phyloP scores from a whole-genome alignment of 2,888 invertebrate species.

The Tigriopus californicus region DNA sequence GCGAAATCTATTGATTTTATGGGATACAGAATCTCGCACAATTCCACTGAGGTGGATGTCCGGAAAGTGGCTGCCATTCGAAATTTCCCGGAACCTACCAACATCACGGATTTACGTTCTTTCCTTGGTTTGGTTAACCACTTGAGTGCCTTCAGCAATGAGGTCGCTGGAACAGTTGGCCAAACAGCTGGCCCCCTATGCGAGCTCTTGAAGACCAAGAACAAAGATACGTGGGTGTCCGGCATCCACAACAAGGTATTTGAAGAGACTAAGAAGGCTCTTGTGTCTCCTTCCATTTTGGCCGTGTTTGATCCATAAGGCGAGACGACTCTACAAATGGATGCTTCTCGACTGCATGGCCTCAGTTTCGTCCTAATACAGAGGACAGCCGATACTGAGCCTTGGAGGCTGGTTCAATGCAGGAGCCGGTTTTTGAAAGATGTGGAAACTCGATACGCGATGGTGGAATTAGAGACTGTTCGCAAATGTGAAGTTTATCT shows the following conservation, averaged over 20 bases:
- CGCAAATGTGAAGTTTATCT: not conserved
- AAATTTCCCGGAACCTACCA: constrained; percentile 12
- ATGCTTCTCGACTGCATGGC: constrained; percentile 1
- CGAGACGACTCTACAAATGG: not conserved
- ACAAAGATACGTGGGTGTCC: constrained; percentile 1
- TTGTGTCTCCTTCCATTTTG: not conserved
- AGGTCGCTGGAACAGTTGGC: not conserved
- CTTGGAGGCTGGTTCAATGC: constrained; percentile 16
- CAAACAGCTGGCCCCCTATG: constrained; percentile 9
- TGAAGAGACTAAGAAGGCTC: constrained; percentile 2
- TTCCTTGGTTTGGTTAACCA: constrained; percentile 16
- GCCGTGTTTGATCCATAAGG: not conserved
- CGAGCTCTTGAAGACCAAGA: constrained; percentile 3
- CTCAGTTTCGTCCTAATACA: constrained; percentile 9
- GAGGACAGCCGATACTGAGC: not conserved
- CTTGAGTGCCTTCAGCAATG: constrained; percentile 5
- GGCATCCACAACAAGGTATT: not conserved
- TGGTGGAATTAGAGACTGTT: not conserved
- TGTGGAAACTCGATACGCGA: not conserved
- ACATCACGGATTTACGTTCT: constrained; percentile 14
- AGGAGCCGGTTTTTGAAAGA: not conserved
- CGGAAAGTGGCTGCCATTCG: constrained; percentile 12
- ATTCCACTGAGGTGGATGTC: not conserved
- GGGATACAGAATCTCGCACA: not conserved
- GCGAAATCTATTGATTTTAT: not conserved